Percentiles rank a stretch among this genome's conserved stretches.
Evolutionary conservation across 2,888 invertebrate species (phyloP).

Genomic region (Clanis bilineata): DNA sequence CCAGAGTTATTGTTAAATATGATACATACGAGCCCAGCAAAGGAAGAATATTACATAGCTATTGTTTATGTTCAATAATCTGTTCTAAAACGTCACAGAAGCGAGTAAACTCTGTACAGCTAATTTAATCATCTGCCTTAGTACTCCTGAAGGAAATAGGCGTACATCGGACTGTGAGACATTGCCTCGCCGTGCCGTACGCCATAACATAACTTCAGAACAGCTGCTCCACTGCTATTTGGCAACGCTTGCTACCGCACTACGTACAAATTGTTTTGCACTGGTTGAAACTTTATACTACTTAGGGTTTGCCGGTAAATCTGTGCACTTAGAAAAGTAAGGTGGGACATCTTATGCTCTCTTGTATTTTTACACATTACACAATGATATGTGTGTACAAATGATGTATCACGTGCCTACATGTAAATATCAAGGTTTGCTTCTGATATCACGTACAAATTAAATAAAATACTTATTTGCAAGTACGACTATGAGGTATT

Average conservation of each 20-base stretch:
- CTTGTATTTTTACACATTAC: no score
- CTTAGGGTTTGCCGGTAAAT: background rate
- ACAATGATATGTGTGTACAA: no score
- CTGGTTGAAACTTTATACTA: background rate
- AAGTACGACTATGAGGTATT: no score
- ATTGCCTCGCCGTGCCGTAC: background rate
- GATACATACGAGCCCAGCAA: no score
- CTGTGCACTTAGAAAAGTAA: background rate
- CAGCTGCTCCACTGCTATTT: constrained; percentile 16
- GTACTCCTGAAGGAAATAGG: background rate
- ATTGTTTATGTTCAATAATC: no score
- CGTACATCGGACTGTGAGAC: background rate
- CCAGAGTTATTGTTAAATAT: no score
- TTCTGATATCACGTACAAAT: no score
- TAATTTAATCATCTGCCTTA: background rate
- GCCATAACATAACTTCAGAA: constrained; percentile 16
- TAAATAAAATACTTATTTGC: no score
- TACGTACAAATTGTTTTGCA: constrained; percentile 6
- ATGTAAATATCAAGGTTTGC: no score
- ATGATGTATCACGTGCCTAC: no score
- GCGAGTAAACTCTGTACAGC: background rate
- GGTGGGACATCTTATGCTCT: background rate
- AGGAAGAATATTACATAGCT: no score
- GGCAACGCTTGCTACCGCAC: constrained; percentile 12
- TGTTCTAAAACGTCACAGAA: no score